Evolutionary conservation across 2,113 vertebrate species (phyloP).

Genomic region (Platichthys flesus): DNA sequence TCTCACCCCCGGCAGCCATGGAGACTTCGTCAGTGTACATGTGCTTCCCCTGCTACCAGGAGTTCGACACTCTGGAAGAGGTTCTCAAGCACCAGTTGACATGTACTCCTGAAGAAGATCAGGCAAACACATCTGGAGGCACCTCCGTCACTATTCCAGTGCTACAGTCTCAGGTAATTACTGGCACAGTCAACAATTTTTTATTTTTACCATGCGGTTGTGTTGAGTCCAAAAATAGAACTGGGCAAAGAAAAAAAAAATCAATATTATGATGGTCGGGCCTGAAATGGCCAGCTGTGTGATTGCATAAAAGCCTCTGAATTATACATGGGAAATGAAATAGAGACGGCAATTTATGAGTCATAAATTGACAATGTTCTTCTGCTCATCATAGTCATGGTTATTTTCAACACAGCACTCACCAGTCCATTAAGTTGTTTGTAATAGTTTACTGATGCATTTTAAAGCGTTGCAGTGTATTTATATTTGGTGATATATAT

Average conservation of each 20-base stretch:
- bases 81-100: slow-evolving; percentile 90
- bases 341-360: slow-evolving; percentile 31
- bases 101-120: slow-evolving; percentile 82
- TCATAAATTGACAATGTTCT: slow-evolving; percentile 43
- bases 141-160: slow-evolving; percentile 39
- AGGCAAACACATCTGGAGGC: slow-evolving; percentile 43
- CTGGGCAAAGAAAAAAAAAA: neutral
- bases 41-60: slow-evolving; percentile 93
- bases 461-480: neutral
- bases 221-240: neutral
- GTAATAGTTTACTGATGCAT: slow-evolving; percentile 36
- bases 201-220: neutral
- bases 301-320: slow-evolving; percentile 9
- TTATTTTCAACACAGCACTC: slow-evolving; percentile 50
- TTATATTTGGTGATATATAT: slow-evolving; percentile 7
- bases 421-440: slow-evolving; percentile 30
- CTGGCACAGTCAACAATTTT: neutral
- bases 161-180: slow-evolving; percentile 66
- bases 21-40: slow-evolving; percentile 87
- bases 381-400: slow-evolving; percentile 24
- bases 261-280: neutral
- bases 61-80: slow-evolving; percentile 89
- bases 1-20: slow-evolving; percentile 64
- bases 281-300: slow-evolving; percentile 8
- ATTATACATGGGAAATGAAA: slow-evolving; percentile 22